Base-by-base conservation (phyloP, 2,797 vertebrate genomes). In the Manis crassicaudata region DNA sequence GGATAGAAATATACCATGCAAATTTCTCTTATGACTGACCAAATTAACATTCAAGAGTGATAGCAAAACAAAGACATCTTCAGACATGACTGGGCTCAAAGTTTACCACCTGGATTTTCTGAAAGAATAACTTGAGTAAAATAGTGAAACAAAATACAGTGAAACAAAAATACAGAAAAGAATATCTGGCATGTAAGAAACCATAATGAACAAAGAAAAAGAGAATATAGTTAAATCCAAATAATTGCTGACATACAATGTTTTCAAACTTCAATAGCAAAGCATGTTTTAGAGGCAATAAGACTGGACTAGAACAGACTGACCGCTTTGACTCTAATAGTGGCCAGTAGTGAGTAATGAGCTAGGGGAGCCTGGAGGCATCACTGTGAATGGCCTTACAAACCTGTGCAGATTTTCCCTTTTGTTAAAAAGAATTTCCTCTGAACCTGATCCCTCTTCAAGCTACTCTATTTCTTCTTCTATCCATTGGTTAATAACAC, bases 61-160 rank as follows among this genome's bases (percentile, higher is more conserved):
- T 43, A 81, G 43, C 32, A 75, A 96, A 97, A 93, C 73, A 75
- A 87, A 86, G 62, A 12, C 18, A 92, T 83, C 86, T 96, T 87
- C 63, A 90, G 84, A 82, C 21, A 82, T 43, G 27, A 3, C 23
- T 80, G 54, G 21, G 79, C 80, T 92, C 76, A 88, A 80, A 70
- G 40, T 95, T 95, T 95, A 63, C 70, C 29, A 63, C 37, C 20
- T 86, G 29, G n/a, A 67, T 76, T 94, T 95, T 86, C 88, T 84
- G 37, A 84, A 90, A 84, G 58, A 76, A 95, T 77, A 46, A 76
- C 63, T 91, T 90, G 56, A 95, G n/a, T 88, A 92, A 23, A 56
- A 23, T 12, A 88, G 63, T 10, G 89, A 95, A 95, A 67, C 62
- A 92, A 94, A 56, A 17, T 77, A 23, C 14, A 88, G 63, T 10